A percentile compares a stretch with the other conserved stretches of the same genome.
Evolutionary conservation across 2,888 invertebrate genomes (phyloP).

Genomic region (Lepidocyrtinus sp.): DNA sequence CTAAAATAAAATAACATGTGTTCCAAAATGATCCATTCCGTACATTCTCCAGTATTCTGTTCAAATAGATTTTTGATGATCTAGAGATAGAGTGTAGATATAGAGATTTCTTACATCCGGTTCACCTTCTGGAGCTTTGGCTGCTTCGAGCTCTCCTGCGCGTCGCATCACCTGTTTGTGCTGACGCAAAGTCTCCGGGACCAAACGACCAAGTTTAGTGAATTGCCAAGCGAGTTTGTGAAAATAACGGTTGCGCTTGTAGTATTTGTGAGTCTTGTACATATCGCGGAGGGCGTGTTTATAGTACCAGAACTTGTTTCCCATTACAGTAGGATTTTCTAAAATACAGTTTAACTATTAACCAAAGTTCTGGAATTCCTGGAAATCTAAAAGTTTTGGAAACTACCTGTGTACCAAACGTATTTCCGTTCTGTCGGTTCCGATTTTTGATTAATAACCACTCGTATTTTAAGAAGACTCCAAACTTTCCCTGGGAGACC

Average conservation of each 20-base stretch:
- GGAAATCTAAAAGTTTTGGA: background rate
- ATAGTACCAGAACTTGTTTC: conserved; percentile 46
- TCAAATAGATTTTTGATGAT: too few species aligned
- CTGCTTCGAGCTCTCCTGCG: conserved; percentile 37
- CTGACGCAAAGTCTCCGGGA: conserved; percentile 43
- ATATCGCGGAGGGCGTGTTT: conserved; percentile 47
- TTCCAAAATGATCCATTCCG: too few species aligned
- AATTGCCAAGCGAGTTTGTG: conserved; percentile 47
- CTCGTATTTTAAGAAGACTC: conserved; percentile 29
- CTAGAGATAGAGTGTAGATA: too few species aligned
- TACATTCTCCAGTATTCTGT: too few species aligned
- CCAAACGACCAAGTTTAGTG: conserved; percentile 3
- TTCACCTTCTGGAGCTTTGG: background rate
- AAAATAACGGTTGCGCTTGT: conserved; percentile 47
- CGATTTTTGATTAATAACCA: conserved; percentile 11
- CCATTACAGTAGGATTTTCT: conserved; percentile 42
- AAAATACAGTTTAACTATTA: background rate
- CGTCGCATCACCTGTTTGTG: background rate
- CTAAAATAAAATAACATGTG: too few species aligned
- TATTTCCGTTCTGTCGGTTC: background rate
- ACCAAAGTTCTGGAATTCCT: background rate
- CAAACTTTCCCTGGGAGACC: conserved; percentile 52
- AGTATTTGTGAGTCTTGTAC: conserved; percentile 45
- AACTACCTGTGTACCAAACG: background rate
- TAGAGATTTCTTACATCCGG: conserved; percentile 12